Conservation (phyloP, 2,113 vertebrate species). For the Paraplagusia blochii region DNA sequence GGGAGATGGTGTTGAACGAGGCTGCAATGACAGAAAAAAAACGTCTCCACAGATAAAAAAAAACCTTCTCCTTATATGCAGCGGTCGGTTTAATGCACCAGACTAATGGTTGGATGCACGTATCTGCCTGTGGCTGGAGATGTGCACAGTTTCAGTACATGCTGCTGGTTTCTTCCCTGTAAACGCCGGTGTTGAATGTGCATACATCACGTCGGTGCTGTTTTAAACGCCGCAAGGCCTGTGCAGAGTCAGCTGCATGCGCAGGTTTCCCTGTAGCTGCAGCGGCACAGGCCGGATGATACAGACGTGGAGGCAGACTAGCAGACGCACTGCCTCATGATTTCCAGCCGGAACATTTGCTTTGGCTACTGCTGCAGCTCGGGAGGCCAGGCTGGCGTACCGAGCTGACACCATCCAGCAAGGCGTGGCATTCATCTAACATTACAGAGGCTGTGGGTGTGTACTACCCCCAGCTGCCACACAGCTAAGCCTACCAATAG, state of each 20-base stretch:
- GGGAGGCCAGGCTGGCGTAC: conserved; percentile 40
- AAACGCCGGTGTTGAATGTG: not conserved
- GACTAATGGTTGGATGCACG: not conserved
- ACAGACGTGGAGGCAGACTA: conserved; percentile 5
- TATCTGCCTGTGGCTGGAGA: too few species aligned
- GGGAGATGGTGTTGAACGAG: not conserved
- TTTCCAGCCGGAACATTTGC: conserved; percentile 18
- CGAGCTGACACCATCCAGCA: conserved; percentile 39
- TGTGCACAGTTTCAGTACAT: too few species aligned
- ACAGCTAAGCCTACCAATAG: not conserved
- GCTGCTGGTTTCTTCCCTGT: not conserved
- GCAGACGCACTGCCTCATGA: not conserved
- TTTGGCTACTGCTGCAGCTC: conserved; percentile 6
- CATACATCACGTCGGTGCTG: not conserved
- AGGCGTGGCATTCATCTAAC: conserved; percentile 61
- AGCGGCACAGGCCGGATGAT: conserved; percentile 30
- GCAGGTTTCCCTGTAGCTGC: conserved; percentile 32
- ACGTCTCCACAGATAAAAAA: conserved; percentile 17
- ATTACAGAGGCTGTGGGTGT: conserved; percentile 49
- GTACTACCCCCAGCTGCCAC: conserved; percentile 2
- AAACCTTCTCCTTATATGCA: not conserved
- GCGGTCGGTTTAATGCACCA: not conserved
- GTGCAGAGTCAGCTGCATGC: conserved; percentile 24
- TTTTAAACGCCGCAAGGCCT: conserved; percentile 23
- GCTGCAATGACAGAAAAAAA: conserved; percentile 6